Percentiles rank a stretch among this genome's conserved stretches.
These are phyloP conservation scores for Vidua chalybeata DNA, from an alignment of 2,113 vertebrate species.

Conservation along the genomic window DNA sequence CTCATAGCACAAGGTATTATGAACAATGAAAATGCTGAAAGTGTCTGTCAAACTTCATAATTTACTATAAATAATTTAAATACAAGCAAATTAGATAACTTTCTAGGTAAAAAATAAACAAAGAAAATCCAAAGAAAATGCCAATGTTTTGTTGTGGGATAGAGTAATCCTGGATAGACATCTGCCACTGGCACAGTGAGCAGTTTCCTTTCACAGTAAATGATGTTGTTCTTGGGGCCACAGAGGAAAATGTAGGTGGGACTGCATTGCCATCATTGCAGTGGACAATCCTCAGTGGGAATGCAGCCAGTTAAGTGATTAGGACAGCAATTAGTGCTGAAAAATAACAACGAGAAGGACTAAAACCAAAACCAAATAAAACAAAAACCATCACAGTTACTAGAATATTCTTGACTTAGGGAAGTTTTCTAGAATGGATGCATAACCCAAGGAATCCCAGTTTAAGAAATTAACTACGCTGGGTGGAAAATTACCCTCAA, in stretches of 20 bases:
- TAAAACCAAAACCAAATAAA: background rate
- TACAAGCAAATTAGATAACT: background rate
- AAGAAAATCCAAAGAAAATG: background rate
- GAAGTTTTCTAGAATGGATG: background rate
- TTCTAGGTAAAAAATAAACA: background rate
- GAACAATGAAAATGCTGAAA: background rate
- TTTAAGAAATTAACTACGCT: background rate
- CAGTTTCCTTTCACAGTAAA: background rate
- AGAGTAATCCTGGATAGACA: background rate
- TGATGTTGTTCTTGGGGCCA: background rate
- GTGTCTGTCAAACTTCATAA: background rate
- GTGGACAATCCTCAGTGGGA: background rate
- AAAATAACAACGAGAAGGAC: background rate
- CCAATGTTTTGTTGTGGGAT: background rate
- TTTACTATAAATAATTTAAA: background rate
- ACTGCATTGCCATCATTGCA: background rate
- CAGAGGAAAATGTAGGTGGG: background rate
- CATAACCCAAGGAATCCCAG: fast-evolving
- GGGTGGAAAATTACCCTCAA: background rate
- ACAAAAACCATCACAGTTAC: background rate
- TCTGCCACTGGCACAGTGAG: background rate
- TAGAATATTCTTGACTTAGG: background rate
- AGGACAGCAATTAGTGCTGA: background rate
- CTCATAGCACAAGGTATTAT: background rate
- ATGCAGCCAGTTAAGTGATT: background rate